Conservation (phyloP, 2,888 invertebrate species). For the Biston stratarius region DNA sequence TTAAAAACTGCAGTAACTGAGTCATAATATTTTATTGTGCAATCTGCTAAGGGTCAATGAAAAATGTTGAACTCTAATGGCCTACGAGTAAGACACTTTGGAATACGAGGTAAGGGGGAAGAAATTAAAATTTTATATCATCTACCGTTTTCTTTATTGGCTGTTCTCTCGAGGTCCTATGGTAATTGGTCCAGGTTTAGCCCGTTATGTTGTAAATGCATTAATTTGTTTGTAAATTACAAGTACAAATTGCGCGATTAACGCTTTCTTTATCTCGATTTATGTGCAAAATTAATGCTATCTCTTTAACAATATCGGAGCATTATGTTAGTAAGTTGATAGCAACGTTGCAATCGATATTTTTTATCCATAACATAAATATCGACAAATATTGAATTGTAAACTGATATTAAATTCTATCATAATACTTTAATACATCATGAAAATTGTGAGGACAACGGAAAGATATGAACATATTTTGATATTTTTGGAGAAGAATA, state of each 20-base stretch:
- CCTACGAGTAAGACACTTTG: not conserved
- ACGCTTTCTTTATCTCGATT: not conserved
- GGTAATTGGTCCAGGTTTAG: not conserved
- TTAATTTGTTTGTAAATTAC: not conserved
- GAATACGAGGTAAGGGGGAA: no score
- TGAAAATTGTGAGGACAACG: conserved; percentile 11
- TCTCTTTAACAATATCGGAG: not conserved
- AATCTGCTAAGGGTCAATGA: not conserved
- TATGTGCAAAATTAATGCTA: not conserved
- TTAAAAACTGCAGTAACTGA: not conserved
- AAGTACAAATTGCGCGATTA: not conserved
- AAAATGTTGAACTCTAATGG: not conserved
- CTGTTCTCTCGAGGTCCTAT: no score
- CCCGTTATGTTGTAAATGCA: not conserved
- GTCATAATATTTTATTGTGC: not conserved
- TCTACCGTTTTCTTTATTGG: no score
- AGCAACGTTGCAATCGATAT: conserved; percentile 12
- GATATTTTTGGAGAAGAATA: no score
- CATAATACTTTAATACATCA: conserved; percentile 3
- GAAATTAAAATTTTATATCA: no score
- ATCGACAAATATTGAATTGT: conserved; percentile 16
- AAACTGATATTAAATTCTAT: conserved; percentile 18
- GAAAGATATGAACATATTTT: not conserved
- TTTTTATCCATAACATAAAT: conserved; percentile 4
- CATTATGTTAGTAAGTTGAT: not conserved